Percentiles rank a stretch among this genome's conserved stretches.
phyloP scores from a whole-genome alignment of 2,113 vertebrate species.

The Scortum barcoo region DNA sequence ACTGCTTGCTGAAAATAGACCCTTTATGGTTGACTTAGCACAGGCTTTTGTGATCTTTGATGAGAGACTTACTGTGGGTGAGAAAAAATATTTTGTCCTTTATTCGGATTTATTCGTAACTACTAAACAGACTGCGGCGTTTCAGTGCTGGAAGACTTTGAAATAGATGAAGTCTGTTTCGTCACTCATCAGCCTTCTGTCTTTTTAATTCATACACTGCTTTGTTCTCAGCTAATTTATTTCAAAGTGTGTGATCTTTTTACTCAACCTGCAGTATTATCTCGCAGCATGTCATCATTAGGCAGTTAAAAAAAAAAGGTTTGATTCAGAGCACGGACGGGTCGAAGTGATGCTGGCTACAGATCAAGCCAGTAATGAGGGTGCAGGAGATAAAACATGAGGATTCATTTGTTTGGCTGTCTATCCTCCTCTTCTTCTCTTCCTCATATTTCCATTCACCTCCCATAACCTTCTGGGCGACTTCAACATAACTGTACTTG shows the following conservation, averaged over 20 bases:
- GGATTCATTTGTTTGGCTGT: constrained; percentile 10
- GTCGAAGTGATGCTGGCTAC: neutral
- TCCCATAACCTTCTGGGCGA: neutral
- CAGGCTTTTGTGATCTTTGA: neutral
- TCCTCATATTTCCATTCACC: neutral
- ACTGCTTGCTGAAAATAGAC: neutral
- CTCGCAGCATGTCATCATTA: neutral
- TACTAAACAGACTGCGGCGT: neutral
- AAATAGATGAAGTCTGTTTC: neutral
- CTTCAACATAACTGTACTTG: neutral
- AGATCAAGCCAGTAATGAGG: constrained; percentile 17
- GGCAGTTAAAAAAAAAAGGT: neutral
- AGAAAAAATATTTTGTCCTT: neutral
- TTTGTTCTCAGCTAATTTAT: neutral
- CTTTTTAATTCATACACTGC: neutral
- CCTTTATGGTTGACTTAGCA: neutral
- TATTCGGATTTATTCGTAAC: neutral
- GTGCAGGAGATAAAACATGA: constrained; percentile 3
- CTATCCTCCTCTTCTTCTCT: constrained; percentile 3
- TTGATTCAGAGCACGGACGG: neutral
- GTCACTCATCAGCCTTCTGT: neutral
- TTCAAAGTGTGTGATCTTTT: neutral
- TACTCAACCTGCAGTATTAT: neutral
- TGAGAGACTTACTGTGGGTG: neutral
- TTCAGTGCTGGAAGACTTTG: neutral